Evolutionary conservation across 2,888 invertebrate species (phyloP).

Genomic region (Osmoderma eremita): DNA sequence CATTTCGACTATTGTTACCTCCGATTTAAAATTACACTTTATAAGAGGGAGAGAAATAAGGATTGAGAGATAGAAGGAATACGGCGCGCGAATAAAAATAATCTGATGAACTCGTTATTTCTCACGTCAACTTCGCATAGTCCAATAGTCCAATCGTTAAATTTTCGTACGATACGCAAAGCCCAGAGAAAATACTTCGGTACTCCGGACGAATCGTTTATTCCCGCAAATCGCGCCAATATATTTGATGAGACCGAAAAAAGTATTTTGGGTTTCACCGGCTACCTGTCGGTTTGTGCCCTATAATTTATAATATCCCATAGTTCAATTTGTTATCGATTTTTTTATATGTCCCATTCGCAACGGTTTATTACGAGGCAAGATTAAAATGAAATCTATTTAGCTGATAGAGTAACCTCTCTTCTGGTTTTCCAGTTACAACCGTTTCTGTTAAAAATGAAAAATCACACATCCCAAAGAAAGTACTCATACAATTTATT

Average conservation of each 20-base stretch:
- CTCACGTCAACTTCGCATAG: slow-evolving; percentile 2
- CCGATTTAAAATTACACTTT: too few species aligned
- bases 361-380: too few species aligned
- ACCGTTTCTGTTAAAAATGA: too few species aligned
- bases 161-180: not conserved
- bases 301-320: slow-evolving; percentile 7
- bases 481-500: too few species aligned
- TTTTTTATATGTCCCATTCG: not conserved
- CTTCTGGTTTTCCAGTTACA: too few species aligned
- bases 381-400: not conserved
- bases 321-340: not conserved
- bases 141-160: slow-evolving; percentile 1
- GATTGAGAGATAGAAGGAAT: too few species aligned
- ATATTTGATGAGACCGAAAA: not conserved
- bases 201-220: not conserved
- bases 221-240: not conserved
- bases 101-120: slow-evolving; percentile 2
- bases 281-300: not conserved
- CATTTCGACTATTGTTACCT: too few species aligned
- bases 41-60: too few species aligned
- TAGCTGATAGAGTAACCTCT: too few species aligned
- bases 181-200: slow-evolving; percentile 2
- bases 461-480: too few species aligned
- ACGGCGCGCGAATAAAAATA: too few species aligned
- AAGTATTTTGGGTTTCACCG: not conserved